Evolutionary conservation across 1,140 invertebrate genomes (phyloP).

Genomic region (Bactericera cockerelli): DNA sequence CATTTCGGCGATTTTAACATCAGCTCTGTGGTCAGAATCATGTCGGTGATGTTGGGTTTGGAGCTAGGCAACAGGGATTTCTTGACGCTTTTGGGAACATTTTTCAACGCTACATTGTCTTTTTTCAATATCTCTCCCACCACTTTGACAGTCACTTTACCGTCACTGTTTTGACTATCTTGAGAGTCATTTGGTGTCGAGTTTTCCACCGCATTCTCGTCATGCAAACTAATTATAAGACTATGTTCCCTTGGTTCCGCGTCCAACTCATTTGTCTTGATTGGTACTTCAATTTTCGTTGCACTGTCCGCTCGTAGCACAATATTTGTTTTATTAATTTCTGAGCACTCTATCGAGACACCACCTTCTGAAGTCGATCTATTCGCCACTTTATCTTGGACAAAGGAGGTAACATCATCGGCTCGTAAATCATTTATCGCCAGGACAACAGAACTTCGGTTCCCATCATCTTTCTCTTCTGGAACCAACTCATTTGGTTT

Average conservation of each 20-base stretch:
- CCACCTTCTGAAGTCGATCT: background rate
- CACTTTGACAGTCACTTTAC: slow-evolving; percentile 8
- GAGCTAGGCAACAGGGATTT: background rate
- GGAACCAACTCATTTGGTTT: too few relatives aligned
- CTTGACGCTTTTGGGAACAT: background rate
- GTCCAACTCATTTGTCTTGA: too few relatives aligned
- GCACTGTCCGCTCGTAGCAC: background rate
- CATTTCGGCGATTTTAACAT: background rate
- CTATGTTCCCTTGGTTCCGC: too few relatives aligned
- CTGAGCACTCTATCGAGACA: background rate
- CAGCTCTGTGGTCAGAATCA: background rate
- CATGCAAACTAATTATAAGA: too few relatives aligned
- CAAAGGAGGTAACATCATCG: too few relatives aligned
- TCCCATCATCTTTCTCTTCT: too few relatives aligned
- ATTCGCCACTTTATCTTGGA: background rate
- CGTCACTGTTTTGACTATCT: background rate
- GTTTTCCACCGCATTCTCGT: too few relatives aligned
- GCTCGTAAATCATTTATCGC: too few relatives aligned
- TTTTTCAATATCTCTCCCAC: slow-evolving; percentile 14
- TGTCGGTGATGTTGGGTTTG: background rate
- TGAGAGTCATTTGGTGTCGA: too few relatives aligned
- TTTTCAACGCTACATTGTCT: background rate
- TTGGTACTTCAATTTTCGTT: background rate
- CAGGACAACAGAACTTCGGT: too few relatives aligned
- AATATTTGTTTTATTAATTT: slow-evolving; percentile 5